phyloP scores from a whole-genome alignment of 2,888 invertebrate genomes.

The Ethmia dodecea region DNA sequence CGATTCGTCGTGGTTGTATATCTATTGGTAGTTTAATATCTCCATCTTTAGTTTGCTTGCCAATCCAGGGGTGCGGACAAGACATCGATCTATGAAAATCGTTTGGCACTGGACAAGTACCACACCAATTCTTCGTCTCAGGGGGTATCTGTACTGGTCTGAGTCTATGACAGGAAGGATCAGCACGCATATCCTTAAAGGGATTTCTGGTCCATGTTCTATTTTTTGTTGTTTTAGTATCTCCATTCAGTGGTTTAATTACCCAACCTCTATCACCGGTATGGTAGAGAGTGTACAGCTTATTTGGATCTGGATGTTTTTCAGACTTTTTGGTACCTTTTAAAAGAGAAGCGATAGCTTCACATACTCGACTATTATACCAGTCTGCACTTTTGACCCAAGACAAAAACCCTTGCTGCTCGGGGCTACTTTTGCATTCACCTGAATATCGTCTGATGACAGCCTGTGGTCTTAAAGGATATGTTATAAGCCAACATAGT shows the following conservation, averaged over 20 bases:
- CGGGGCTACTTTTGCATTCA: neutral
- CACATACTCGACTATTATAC: neutral
- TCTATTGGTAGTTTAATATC: too few species aligned
- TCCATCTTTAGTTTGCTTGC: too few species aligned
- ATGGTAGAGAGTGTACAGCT: conserved; percentile 31
- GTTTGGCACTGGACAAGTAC: too few species aligned
- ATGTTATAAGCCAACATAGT: conserved; percentile 32
- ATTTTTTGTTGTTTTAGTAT: neutral
- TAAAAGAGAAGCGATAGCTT: neutral
- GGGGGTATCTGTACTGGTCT: too few species aligned
- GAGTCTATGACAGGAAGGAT: too few species aligned
- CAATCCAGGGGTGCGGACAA: too few species aligned
- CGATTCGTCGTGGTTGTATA: too few species aligned
- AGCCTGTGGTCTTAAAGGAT: conserved; percentile 26
- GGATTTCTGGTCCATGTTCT: too few species aligned
- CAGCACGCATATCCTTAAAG: too few species aligned
- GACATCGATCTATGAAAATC: too few species aligned
- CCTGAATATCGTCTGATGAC: neutral
- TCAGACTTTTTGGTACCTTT: neutral
- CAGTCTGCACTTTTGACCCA: conserved; percentile 18
- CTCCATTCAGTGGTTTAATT: conserved; percentile 30
- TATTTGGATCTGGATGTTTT: conserved; percentile 26
- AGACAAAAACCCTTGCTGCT: conserved; percentile 7
- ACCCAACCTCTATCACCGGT: conserved; percentile 34
- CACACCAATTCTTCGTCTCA: too few species aligned